Percentiles rank a stretch among this genome's conserved stretches.
phyloP scores from a whole-genome alignment of 2,113 vertebrate species.

The Pao palembangensis region DNA sequence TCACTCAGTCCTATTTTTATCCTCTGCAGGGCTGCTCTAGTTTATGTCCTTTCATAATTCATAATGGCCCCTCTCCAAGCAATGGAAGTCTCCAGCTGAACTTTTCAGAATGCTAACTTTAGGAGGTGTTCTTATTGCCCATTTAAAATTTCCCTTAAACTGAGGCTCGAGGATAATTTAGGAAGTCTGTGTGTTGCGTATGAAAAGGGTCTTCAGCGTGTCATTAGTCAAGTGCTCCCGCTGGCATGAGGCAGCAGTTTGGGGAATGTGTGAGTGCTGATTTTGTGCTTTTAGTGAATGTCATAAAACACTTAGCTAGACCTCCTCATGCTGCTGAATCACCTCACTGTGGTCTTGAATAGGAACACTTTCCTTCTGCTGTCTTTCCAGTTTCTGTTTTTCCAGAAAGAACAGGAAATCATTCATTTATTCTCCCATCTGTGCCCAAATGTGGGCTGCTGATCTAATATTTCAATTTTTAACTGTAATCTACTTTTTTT shows the following conservation, averaged over 20 bases:
- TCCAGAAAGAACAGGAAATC: not conserved
- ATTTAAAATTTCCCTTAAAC: not conserved
- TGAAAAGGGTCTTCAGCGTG: not conserved
- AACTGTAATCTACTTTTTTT: no score
- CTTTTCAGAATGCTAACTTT: not conserved
- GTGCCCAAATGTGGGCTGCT: not conserved
- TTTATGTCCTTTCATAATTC: slow-evolving; percentile 54
- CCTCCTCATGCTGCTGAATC: slow-evolving; percentile 19
- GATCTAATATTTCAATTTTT: no score
- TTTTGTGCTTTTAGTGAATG: not conserved
- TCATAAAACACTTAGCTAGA: slow-evolving; percentile 45
- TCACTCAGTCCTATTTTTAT: not conserved
- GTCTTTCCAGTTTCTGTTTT: slow-evolving; percentile 19
- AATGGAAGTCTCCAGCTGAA: not conserved
- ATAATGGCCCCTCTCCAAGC: slow-evolving; percentile 26
- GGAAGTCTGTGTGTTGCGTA: slow-evolving; percentile 1
- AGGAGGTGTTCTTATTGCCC: not conserved
- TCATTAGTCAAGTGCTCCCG: not conserved
- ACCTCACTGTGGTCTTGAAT: slow-evolving; percentile 52
- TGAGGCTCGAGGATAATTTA: no score
- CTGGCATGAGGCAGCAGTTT: slow-evolving; percentile 14
- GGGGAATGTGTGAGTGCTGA: not conserved
- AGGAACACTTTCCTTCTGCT: slow-evolving; percentile 1
- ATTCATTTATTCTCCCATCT: not conserved
- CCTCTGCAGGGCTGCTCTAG: slow-evolving; percentile 29